Conservation (phyloP, 2,888 invertebrate genomes). For the Drosophila hamatofila region DNA sequence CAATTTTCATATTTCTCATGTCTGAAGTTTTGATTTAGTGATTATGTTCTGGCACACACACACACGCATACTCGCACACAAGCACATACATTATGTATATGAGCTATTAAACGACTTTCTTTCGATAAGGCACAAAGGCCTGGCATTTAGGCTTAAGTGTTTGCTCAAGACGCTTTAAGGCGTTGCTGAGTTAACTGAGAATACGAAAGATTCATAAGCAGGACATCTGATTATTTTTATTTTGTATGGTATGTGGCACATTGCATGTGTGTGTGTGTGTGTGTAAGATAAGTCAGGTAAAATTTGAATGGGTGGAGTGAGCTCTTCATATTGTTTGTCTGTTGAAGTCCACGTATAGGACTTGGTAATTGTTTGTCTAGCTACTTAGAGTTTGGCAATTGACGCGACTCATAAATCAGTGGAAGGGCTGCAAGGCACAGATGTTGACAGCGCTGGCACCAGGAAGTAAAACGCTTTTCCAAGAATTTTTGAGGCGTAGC, state of each 20-base stretch:
- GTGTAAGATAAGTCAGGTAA: background rate
- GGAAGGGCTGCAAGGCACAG: conserved; percentile 26
- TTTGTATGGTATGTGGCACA: conserved; percentile 11
- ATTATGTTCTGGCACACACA: conserved; percentile 45
- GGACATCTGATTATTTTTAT: conserved; percentile 66
- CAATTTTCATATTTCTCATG: conserved; percentile 80
- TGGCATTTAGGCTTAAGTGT: conserved; percentile 59
- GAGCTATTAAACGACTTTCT: conserved; percentile 77
- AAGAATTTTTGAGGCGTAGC: conserved; percentile 78
- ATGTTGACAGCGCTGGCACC: conserved; percentile 65
- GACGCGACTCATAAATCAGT: conserved; percentile 71
- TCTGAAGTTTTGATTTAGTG: conserved; percentile 71
- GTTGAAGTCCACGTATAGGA: conserved; percentile 52
- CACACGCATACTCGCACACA: conserved; percentile 8
- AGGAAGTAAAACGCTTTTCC: conserved; percentile 75
- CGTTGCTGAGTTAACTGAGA: conserved; percentile 48
- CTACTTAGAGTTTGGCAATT: conserved; percentile 60
- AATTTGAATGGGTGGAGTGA: background rate
- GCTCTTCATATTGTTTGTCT: conserved; percentile 37
- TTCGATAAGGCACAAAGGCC: conserved; percentile 69
- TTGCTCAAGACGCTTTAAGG: conserved; percentile 70
- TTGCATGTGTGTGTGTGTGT: conserved; percentile 4
- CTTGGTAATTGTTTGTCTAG: conserved; percentile 61
- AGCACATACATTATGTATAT: conserved; percentile 48
- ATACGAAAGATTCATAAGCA: conserved; percentile 42